Evolutionary conservation across 2,888 invertebrate species (phyloP).

Genomic region (Pegoplata infirma): DNA sequence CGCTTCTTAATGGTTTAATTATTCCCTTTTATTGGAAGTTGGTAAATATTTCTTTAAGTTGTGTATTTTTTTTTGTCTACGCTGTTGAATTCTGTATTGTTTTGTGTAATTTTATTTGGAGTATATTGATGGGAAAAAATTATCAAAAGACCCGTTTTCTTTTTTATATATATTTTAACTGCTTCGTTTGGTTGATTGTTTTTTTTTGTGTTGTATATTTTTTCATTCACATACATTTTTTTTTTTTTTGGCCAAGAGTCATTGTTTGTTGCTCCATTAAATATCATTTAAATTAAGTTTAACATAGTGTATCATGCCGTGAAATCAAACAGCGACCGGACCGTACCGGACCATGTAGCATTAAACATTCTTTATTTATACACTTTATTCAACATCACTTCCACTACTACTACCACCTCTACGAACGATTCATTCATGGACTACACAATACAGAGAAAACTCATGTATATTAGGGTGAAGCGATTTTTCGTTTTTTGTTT

Average conservation of each 20-base stretch:
- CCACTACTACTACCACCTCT: not conserved
- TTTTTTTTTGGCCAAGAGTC: constrained; percentile 42
- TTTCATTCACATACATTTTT: too few relatives aligned
- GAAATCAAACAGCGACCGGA: constrained; percentile 36
- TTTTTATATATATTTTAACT: not conserved
- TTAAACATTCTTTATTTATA: constrained; percentile 1
- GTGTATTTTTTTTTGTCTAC: constrained; percentile 13
- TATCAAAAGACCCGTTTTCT: constrained; percentile 14
- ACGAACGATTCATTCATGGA: constrained; percentile 15
- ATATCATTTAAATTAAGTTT: constrained; percentile 53
- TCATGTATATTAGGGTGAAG: too few relatives aligned
- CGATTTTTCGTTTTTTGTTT: too few relatives aligned
- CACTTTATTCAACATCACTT: not conserved
- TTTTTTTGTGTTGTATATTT: too few relatives aligned
- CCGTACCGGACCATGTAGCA: constrained; percentile 10
- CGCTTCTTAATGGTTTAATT: not conserved
- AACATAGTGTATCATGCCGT: constrained; percentile 52
- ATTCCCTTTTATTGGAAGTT: not conserved
- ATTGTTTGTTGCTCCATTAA: constrained; percentile 49
- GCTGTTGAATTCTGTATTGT: not conserved
- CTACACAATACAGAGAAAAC: not conserved
- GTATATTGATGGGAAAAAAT: constrained; percentile 43
- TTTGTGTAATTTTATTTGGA: not conserved
- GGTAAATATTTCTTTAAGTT: constrained; percentile 14
- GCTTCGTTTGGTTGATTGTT: not conserved